Evolutionary conservation across 2,113 vertebrate genomes (phyloP).

Genomic region (Anseranas semipalmata): DNA sequence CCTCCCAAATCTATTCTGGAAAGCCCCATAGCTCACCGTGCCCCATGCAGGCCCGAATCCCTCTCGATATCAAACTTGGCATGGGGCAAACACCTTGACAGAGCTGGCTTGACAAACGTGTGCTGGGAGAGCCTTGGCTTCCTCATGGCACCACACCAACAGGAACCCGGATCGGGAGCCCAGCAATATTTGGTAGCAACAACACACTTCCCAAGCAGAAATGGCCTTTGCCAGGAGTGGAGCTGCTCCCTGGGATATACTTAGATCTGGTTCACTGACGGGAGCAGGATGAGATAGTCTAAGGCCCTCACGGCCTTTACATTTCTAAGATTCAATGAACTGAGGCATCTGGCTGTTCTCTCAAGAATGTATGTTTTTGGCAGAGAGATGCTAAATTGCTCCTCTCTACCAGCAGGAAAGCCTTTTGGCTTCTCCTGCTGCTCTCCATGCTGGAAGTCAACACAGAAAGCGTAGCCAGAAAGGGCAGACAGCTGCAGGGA

Average conservation of each 20-base stretch:
- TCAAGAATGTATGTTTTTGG: background rate
- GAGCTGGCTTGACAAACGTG: background rate
- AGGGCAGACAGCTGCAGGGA: background rate
- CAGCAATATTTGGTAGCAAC: background rate
- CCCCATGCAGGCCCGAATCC: background rate
- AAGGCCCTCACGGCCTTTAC: background rate
- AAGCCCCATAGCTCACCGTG: background rate
- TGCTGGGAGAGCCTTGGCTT: background rate
- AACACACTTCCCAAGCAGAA: background rate
- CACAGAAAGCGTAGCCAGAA: background rate
- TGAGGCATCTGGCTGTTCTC: background rate
- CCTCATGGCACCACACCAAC: background rate
- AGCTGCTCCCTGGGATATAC: background rate
- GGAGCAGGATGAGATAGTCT: background rate
- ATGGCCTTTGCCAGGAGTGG: background rate
- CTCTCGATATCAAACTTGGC: background rate
- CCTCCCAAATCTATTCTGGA: background rate
- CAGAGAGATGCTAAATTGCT: background rate
- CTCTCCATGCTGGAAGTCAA: background rate
- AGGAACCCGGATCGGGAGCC: background rate
- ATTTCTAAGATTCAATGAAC: constrained; percentile 3
- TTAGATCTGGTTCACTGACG: background rate
- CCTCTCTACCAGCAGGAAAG: background rate
- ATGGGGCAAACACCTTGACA: background rate
- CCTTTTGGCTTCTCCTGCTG: background rate